These are phyloP conservation scores for Haliaeetus vocifer DNA, from an alignment of 2,797 vertebrate genomes.

Conservation along the genomic window DNA sequence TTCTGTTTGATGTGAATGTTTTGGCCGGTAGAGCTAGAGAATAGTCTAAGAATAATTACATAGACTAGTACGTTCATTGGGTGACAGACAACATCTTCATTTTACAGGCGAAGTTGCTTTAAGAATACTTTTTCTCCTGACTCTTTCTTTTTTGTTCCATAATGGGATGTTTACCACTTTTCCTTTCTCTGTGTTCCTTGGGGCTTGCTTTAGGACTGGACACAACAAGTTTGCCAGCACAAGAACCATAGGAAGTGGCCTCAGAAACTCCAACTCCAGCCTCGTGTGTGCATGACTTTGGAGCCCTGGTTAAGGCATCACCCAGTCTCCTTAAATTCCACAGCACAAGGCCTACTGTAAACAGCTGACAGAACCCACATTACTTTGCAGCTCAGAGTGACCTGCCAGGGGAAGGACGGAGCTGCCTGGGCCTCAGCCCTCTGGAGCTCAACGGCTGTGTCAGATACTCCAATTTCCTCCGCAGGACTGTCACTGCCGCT, in stretches of 20 bases:
- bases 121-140: neutral
- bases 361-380: neutral
- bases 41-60: constrained; percentile 9
- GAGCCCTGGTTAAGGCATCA: neutral
- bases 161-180: neutral
- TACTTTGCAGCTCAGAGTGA: neutral
- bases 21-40: constrained; percentile 6
- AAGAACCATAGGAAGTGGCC: rapidly evolving
- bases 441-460: neutral
- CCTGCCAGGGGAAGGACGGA: neutral
- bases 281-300: rapidly evolving
- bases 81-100: constrained; percentile 38
- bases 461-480: neutral
- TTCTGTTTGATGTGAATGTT: neutral
- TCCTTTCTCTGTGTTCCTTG: rapidly evolving
- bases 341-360: neutral
- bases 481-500: neutral
- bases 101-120: neutral
- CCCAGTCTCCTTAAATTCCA: neutral
- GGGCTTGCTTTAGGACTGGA: neutral
- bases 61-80: neutral
- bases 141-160: neutral
- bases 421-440: neutral
- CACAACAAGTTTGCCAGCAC: neutral
- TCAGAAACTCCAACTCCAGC: neutral